Evolutionary conservation across 2,888 invertebrate species (phyloP).

Genomic region (Sabellastarte sp.): DNA sequence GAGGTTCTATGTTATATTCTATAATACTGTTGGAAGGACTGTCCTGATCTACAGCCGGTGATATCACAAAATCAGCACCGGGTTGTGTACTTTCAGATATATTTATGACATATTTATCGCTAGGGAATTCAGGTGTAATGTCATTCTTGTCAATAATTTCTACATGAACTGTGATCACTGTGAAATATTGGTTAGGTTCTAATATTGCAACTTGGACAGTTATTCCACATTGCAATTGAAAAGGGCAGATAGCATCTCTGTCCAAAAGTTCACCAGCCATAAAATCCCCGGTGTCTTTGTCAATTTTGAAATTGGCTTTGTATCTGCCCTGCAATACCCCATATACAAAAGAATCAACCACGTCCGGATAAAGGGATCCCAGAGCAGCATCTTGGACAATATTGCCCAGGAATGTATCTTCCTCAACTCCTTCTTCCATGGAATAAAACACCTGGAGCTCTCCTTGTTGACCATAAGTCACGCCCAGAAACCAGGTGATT

Average conservation of each 20-base stretch:
- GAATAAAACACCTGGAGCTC: no score
- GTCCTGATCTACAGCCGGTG: not conserved
- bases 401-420: not conserved
- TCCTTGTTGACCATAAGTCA: no score
- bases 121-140: not conserved
- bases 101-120: not conserved
- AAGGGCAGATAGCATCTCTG: not conserved
- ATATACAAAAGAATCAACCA: not conserved
- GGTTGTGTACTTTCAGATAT: not conserved
- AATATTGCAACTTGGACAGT: not conserved
- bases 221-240: not conserved
- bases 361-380: not conserved
- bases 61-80: not conserved
- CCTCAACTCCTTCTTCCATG: not conserved
- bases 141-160: not conserved
- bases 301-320: not conserved
- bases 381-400: not conserved
- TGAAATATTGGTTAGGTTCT: not conserved
- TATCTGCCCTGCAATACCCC: not conserved
- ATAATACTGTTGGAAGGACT: not conserved
- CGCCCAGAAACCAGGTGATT: no score
- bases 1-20: not conserved
- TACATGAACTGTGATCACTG: not conserved
- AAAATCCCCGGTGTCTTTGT: not conserved
- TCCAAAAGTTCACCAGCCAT: not conserved